Evolutionary conservation across 2,888 invertebrate species (phyloP).

Genomic region (Therioaphis trifolii): DNA sequence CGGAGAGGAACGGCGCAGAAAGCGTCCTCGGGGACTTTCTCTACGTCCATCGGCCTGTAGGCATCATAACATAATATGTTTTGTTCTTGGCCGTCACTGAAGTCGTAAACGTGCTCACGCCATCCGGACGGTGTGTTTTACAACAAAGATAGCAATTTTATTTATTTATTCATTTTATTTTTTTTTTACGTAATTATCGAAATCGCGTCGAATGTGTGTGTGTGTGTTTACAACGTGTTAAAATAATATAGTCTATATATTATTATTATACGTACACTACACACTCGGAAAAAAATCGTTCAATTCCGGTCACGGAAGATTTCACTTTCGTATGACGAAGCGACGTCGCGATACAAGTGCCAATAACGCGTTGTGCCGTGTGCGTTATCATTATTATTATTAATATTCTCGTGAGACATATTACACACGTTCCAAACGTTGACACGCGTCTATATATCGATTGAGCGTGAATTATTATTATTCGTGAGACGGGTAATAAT

Average conservation of each 20-base stretch:
- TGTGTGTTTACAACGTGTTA: not conserved
- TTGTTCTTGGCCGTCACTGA: too few relatives aligned
- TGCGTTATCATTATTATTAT: not conserved
- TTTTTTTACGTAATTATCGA: conserved; percentile 58
- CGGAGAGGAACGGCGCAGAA: too few relatives aligned
- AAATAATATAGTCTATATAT: not conserved
- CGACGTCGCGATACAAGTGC: not conserved
- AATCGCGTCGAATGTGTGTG: conserved; percentile 17
- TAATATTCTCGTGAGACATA: not conserved
- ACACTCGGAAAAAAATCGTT: conserved; percentile 38
- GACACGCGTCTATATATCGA: not conserved
- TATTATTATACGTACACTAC: not conserved
- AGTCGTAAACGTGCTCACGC: too few relatives aligned
- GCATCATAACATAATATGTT: too few relatives aligned
- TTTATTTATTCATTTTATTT: not conserved
- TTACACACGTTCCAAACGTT: conserved; percentile 22
- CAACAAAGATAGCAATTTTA: too few relatives aligned
- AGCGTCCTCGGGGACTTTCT: too few relatives aligned
- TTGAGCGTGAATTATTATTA: conserved; percentile 1
- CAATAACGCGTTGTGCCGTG: not conserved
- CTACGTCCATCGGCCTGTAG: too few relatives aligned
- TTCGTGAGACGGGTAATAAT: not conserved
- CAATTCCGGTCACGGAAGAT: conserved; percentile 61
- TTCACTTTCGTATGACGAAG: conserved; percentile 49
- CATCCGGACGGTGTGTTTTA: too few relatives aligned